These are phyloP conservation scores for Proterorhinus semilunaris DNA, from an alignment of 2,113 vertebrate species.

Conservation along the genomic window DNA sequence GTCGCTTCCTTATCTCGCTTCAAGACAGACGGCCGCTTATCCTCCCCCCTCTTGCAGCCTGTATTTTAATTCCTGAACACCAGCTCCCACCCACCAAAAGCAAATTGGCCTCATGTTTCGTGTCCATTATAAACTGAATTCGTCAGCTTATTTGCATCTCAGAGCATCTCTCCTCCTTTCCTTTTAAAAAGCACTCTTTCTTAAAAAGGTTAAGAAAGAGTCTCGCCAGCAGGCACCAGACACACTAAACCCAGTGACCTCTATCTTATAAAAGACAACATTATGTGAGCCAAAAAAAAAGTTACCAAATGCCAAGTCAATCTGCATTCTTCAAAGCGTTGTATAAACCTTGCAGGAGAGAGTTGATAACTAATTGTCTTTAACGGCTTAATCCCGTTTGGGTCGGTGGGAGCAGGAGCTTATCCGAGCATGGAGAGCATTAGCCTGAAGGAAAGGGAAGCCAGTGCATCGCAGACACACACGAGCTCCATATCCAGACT, in stretches of 20 bases:
- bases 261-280: constrained; percentile 27
- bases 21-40: background rate
- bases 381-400: constrained; percentile 37
- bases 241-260: constrained; percentile 58
- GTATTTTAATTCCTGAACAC: constrained; percentile 1
- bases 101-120: constrained; percentile 38
- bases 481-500: background rate
- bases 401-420: constrained; percentile 24
- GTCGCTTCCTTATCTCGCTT: background rate
- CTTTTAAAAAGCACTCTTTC: constrained; percentile 18
- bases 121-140: constrained; percentile 57
- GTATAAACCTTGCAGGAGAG: constrained; percentile 36
- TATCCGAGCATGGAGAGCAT: constrained; percentile 20
- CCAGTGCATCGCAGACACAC: constrained; percentile 26
- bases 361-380: constrained; percentile 52
- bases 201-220: constrained; percentile 18
- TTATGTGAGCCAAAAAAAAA: constrained; percentile 13
- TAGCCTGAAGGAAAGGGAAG: constrained; percentile 23
- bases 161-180: constrained; percentile 26
- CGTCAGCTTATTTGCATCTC: constrained; percentile 68
- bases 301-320: constrained; percentile 24
- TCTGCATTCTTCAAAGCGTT: constrained; percentile 43
- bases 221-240: constrained; percentile 17
- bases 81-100: constrained; percentile 11
- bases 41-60: background rate